Evolutionary conservation across 1,140 invertebrate species (phyloP), one percentile per base, ranked within the genome.

Genomic region (Pogonognathellus flavescens): DNA sequence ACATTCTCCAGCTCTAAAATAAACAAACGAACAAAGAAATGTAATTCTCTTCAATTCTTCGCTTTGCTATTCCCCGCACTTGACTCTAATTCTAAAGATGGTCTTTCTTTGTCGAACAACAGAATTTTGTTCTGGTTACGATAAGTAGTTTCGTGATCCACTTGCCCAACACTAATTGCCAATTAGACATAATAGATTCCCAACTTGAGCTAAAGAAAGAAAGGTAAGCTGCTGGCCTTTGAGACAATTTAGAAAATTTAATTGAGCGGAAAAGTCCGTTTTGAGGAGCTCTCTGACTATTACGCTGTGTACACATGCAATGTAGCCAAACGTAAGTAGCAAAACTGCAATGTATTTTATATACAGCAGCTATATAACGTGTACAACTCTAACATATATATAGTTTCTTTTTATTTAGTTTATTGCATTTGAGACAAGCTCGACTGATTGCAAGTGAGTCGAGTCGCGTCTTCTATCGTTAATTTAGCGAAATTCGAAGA

Each of bases 151-250:
- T 41, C 59, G 82, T 72, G 52, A 84, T 84, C 66, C 66, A 49
- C 66, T 85, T 76, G 84, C 62, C 84, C 84, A 87, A 85, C 66
- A 85, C 82, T 87, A 87, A 87, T 87, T 87, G 87, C 53, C 87
- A 87, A 87, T 87, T 87, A 87, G 85, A 87, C 50, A 82, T 82
- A 84, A 82, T 85, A 85, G 87, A 84, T 85, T 85, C 60, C 52
- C 55, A 49, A 60, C 8, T 80, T 22, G 84, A 50, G 22, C 52
- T 11, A 62, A 85, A 62, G 72, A n/a, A 20, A 81, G n/a, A 59
- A 82, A 82, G 81, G 81, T 82, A 82, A 62, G 53, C 80, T 81
- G 70, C 70, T 31, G 70, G 70, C 70, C 80, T 55, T 57, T 55
- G 80, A 59, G 52, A 41, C 55, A 59, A 85, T 87, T 87, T 85